Evolutionary conservation across 92 coral and sea anemone genomes (phyloP).

Genomic region (Meandrina meandrites): DNA sequence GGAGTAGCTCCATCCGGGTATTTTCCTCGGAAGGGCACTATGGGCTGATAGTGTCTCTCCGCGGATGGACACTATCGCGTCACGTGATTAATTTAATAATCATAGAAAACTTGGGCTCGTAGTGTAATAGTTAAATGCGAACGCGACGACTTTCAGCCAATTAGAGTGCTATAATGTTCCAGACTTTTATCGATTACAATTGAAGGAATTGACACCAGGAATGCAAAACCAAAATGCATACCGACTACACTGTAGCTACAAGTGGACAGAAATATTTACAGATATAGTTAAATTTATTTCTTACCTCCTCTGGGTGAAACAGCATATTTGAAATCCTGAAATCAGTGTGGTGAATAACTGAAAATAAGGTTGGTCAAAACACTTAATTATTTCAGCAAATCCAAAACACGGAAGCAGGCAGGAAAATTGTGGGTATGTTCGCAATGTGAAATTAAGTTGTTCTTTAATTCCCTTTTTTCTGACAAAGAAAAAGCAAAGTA

Average conservation of each 20-base stretch:
- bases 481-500: background rate
- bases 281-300: background rate
- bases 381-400: background rate
- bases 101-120: no score
- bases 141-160: no score
- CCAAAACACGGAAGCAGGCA: no score
- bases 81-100: no score
- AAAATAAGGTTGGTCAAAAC: background rate
- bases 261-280: background rate
- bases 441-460: background rate
- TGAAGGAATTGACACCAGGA: background rate
- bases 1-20: no score
- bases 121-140: no score
- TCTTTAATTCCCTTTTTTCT: background rate
- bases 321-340: slow-evolving; percentile 33
- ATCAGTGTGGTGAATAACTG: slow-evolving; percentile 41
- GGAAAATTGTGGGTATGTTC: background rate
- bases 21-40: no score
- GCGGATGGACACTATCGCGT: no score
- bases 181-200: no score
- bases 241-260: background rate
- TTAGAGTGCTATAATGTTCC: no score
- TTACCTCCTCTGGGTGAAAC: slow-evolving; percentile 25
- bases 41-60: no score
- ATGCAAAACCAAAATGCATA: background rate